Evolutionary conservation across 1,140 invertebrate species (phyloP), one percentile per base, ranked within the genome.

Genomic region (Drosophila pandora): DNA sequence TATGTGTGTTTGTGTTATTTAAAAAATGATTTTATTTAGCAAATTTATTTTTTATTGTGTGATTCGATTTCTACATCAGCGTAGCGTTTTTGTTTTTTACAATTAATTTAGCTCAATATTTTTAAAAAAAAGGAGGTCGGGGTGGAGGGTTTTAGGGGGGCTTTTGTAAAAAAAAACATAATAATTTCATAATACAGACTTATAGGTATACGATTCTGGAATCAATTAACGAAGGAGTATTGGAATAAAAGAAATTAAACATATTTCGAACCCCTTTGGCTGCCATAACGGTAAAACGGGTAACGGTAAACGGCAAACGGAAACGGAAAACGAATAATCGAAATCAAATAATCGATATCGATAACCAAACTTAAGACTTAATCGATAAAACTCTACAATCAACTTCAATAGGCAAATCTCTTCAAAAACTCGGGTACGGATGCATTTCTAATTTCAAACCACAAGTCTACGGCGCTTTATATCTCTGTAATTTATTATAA

Each of bases 371-470:
- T 49, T 13, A 70, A 69, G 52, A 57, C 9, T 69, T 57, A 70
- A 70, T 70, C 67, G 50, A 10, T 76, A 55, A 60, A 43, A 13
- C 54, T 69, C 63, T 76, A 76, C 62, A 55, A 69, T 69, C 52
- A 70, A 48, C 41, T 54, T 45, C 41, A 13, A 41, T 58, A 53
- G 43, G 63, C 50, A 70, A 67, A 47, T 52, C 34, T 56, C 47
- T 74, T 56, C 58, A 22, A 56, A 43, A 65, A 39, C 58, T 70
- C 12, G 3, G 48, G 64, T 57, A 70, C 64, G 67, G 67, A 70
- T 70, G 67, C 67, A 70, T 69, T 69, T 70, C 67, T 69, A 69
- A 23, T 39, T 69, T 70, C 63, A 69, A 70, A 49, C 48, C 41
- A 70, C 64, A 70, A 69, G 45, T 70, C 65, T 69, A 49, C 64